These are phyloP conservation scores for Semicossyphus pulcher DNA, from an alignment of 2,113 vertebrate genomes.

Conservation along the genomic window DNA sequence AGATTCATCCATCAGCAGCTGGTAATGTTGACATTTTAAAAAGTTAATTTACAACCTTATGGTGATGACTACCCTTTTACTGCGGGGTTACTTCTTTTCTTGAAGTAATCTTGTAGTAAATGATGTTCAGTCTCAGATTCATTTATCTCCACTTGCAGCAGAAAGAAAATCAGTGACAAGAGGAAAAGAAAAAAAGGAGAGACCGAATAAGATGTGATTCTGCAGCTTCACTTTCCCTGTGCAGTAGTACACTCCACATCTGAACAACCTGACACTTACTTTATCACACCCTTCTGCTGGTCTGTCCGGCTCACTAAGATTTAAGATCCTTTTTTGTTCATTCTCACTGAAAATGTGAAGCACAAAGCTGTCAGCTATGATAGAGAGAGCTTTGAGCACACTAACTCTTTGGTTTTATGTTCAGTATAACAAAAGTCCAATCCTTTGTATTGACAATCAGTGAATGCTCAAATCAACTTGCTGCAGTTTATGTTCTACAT, in stretches of 20 bases:
- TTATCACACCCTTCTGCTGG: constrained; percentile 31
- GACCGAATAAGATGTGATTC: constrained; percentile 18
- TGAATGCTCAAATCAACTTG: neutral
- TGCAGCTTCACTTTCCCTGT: constrained; percentile 21
- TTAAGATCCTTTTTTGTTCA: constrained; percentile 3
- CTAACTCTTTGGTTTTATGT: too few species aligned
- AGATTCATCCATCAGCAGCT: too few species aligned
- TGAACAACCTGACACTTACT: constrained; percentile 59
- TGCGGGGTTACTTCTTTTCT: neutral
- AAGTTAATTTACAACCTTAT: too few species aligned
- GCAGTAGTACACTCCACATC: constrained; percentile 7
- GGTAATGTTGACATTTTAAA: too few species aligned
- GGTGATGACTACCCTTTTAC: too few species aligned
- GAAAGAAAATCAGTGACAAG: neutral
- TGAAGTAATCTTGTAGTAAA: neutral
- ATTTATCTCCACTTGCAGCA: neutral
- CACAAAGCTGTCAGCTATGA: constrained; percentile 1
- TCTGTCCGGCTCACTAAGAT: neutral
- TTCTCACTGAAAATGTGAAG: neutral
- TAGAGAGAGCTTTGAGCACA: constrained; percentile 12
- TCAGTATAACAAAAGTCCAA: too few species aligned
- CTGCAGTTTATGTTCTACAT: neutral
- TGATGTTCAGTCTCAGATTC: neutral
- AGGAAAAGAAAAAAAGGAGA: neutral
- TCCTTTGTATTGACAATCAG: too few species aligned